A percentile compares a stretch with the other conserved stretches of the same genome.
phyloP scores from a whole-genome alignment of 2,113 vertebrate genomes.

The Gymnogyps californianus region DNA sequence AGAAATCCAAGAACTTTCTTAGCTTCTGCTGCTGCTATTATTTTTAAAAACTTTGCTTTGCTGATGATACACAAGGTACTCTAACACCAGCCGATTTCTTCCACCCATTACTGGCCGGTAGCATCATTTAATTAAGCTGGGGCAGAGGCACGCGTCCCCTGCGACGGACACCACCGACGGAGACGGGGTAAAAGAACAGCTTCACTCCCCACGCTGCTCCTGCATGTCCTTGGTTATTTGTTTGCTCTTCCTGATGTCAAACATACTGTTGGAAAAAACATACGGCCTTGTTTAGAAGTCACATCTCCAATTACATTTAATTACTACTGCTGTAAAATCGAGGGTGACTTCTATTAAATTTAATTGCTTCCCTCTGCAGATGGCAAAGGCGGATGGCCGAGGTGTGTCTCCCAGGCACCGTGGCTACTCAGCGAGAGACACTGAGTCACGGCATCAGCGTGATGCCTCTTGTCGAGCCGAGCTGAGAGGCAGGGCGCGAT shows the following conservation, averaged over 20 bases:
- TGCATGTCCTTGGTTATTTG: background rate
- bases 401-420: background rate
- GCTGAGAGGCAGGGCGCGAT: background rate
- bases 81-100: background rate
- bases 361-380: background rate
- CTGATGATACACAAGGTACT: background rate
- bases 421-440: fast-evolving
- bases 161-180: fast-evolving
- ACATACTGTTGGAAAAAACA: background rate
- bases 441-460: fast-evolving
- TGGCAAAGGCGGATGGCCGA: background rate
- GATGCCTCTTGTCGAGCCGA: background rate
- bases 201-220: background rate
- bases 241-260: background rate
- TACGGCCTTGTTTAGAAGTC: background rate
- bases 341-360: background rate
- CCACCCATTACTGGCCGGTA: fast-evolving
- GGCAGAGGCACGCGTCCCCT: fast-evolving
- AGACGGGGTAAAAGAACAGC: background rate
- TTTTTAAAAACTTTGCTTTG: background rate
- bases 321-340: background rate
- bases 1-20: background rate
- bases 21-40: background rate
- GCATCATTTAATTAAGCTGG: background rate
- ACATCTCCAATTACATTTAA: background rate